Percentiles rank a stretch among this genome's conserved stretches.
phyloP scores from a whole-genome alignment of 2,797 vertebrate species.

The Hemitrygon akajei region DNA sequence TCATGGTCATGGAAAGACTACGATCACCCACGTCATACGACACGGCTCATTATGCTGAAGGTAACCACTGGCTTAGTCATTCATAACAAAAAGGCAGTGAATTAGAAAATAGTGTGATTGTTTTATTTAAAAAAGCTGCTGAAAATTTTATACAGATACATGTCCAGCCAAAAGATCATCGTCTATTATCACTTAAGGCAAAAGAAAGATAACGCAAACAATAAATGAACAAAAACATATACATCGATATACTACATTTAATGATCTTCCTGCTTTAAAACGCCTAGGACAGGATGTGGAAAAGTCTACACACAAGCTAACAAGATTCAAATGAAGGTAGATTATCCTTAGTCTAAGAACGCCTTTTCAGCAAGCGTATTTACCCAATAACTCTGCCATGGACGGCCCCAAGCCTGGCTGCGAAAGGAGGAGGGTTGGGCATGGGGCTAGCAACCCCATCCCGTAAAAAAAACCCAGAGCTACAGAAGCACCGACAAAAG shows the following conservation, averaged over 20 bases:
- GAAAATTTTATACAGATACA: constrained; percentile 89
- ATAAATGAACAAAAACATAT: constrained; percentile 41
- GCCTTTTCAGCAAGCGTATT: neutral
- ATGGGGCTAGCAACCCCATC: too few species aligned
- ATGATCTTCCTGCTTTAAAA: neutral
- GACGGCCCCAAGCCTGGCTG: too few species aligned
- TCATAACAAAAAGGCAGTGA: constrained; percentile 55
- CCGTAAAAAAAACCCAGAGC: too few species aligned
- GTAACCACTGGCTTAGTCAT: neutral
- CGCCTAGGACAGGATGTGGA: neutral
- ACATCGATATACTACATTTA: constrained; percentile 28
- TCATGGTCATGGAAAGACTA: too few species aligned
- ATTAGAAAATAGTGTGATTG: constrained; percentile 95
- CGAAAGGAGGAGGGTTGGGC: too few species aligned
- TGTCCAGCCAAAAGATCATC: constrained; percentile 89
- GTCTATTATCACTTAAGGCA: constrained; percentile 89
- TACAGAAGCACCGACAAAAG: too few species aligned
- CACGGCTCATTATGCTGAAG: too few species aligned
- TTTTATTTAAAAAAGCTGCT: constrained; percentile 98
- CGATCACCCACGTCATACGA: too few species aligned
- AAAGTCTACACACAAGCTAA: neutral
- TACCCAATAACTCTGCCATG: too few species aligned
- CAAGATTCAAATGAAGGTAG: constrained; percentile 30
- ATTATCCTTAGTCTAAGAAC: neutral
- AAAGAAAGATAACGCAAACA: constrained; percentile 72